phyloP scores from a whole-genome alignment of 2,113 vertebrate species.

The Anhinga anhinga region DNA sequence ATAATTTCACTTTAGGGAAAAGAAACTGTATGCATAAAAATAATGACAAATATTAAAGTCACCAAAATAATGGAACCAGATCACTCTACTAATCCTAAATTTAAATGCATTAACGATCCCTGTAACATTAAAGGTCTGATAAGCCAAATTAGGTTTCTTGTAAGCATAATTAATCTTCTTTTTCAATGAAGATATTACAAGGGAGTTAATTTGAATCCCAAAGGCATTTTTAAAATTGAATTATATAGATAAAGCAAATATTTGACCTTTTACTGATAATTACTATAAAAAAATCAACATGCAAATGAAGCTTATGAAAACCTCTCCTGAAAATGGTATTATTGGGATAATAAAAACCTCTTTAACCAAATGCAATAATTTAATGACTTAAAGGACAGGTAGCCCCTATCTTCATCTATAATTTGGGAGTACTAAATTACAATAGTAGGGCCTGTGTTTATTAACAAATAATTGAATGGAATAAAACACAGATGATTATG shows the following conservation, averaged over 20 bases:
- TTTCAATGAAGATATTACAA: constrained; percentile 84
- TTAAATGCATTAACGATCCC: constrained; percentile 80
- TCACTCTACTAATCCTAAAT: constrained; percentile 79
- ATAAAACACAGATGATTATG: constrained; percentile 16
- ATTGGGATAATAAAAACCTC: constrained; percentile 33
- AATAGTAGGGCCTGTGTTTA: constrained; percentile 32
- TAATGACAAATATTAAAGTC: constrained; percentile 81
- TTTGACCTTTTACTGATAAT: constrained; percentile 83
- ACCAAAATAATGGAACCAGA: constrained; percentile 74
- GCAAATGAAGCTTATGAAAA: constrained; percentile 71
- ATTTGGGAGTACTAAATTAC: constrained; percentile 20
- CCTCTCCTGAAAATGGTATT: background rate
- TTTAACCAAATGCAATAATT: constrained; percentile 22
- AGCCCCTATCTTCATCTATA: background rate
- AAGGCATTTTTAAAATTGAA: constrained; percentile 82
- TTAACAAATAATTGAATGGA: constrained; percentile 61
- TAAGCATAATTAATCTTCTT: constrained; percentile 85
- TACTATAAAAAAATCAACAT: constrained; percentile 73
- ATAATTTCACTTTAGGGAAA: constrained; percentile 77
- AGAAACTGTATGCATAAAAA: constrained; percentile 77
- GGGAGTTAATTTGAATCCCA: constrained; percentile 81
- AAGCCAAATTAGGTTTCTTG: constrained; percentile 85
- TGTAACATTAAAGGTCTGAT: constrained; percentile 84
- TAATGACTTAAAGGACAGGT: constrained; percentile 11
- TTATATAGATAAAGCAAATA: constrained; percentile 85